These are phyloP conservation scores for Epizoanthus fatuus DNA, from an alignment of 92 coral and sea anemone genomes.

Conservation along the genomic window DNA sequence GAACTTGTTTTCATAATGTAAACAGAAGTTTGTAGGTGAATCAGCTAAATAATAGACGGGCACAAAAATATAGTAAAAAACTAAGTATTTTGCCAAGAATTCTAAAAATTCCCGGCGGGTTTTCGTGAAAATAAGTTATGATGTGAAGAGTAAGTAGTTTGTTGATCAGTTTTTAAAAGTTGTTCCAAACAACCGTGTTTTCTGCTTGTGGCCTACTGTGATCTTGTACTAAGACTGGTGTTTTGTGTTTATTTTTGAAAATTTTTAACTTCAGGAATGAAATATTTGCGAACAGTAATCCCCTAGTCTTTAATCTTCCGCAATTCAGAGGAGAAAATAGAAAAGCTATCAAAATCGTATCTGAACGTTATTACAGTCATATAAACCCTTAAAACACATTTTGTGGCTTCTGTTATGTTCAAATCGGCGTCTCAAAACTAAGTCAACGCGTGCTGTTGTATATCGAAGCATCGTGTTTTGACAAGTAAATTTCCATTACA, in stretches of 20 bases:
- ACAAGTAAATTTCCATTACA: slow-evolving; percentile 86
- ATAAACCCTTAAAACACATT: slow-evolving; percentile 24
- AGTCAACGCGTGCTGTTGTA: slow-evolving; percentile 66
- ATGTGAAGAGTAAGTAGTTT: slow-evolving; percentile 20
- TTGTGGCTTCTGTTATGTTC: slow-evolving; percentile 43
- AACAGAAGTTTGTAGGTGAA: slow-evolving; percentile 51
- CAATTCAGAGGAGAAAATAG: slow-evolving; percentile 10
- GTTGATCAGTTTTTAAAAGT: slow-evolving; percentile 30
- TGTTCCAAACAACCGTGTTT: slow-evolving; percentile 32
- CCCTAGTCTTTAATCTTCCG: slow-evolving; percentile 1
- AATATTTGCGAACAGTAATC: slow-evolving; percentile 33
- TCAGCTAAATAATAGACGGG: neutral
- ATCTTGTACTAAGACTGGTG: slow-evolving; percentile 5
- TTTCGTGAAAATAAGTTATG: slow-evolving; percentile 13
- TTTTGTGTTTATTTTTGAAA: slow-evolving; percentile 14
- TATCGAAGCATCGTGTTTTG: slow-evolving; percentile 61
- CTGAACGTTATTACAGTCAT: slow-evolving; percentile 29
- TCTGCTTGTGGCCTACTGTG: slow-evolving; percentile 36
- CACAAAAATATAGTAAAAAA: neutral
- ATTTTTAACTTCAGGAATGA: slow-evolving; percentile 34
- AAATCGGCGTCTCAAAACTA: slow-evolving; percentile 41
- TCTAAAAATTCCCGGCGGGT: slow-evolving; percentile 8
- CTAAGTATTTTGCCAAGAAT: neutral
- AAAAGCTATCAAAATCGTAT: slow-evolving; percentile 41
- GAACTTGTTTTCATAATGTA: slow-evolving; percentile 54